These are phyloP conservation scores for Caenorhabditis uteleia DNA, from an alignment of 2,888 invertebrate genomes.

Conservation along the genomic window DNA sequence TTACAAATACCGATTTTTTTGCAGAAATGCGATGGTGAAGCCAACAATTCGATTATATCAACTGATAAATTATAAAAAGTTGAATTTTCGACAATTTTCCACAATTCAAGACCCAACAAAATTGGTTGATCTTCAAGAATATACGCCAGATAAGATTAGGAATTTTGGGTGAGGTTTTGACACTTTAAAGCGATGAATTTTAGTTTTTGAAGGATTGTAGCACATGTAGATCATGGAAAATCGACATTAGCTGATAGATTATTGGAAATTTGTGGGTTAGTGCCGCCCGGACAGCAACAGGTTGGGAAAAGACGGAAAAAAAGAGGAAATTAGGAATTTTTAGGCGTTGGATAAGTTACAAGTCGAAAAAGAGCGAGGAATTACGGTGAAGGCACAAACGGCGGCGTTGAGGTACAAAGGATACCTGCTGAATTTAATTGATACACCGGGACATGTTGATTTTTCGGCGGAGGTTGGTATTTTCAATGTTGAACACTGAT, in stretches of 20 bases:
- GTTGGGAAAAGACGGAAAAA: background rate
- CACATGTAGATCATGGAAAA: constrained; percentile 99
- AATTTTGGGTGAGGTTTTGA: constrained; percentile 76
- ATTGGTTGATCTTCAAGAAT: constrained; percentile 28
- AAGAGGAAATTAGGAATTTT: background rate
- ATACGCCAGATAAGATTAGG: constrained; percentile 75
- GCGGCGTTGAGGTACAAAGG: constrained; percentile 79
- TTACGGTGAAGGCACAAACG: constrained; percentile 97
- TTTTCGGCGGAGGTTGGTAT: constrained; percentile 74
- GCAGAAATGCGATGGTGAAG: background rate
- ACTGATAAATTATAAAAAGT: background rate
- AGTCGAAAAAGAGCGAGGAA: constrained; percentile 93
- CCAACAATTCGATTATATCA: constrained; percentile 1
- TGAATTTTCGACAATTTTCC: background rate
- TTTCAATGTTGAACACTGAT: background rate
- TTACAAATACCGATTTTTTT: background rate
- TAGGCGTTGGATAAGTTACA: constrained; percentile 67
- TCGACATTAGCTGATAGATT: constrained; percentile 93
- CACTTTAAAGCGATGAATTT: background rate
- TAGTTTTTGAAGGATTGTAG: constrained; percentile 83
- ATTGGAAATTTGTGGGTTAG: constrained; percentile 83
- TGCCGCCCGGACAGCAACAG: constrained; percentile 46
- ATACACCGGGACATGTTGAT: constrained; percentile 96
- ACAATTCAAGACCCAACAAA: constrained; percentile 35
- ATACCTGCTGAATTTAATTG: constrained; percentile 83